Base-by-base conservation (phyloP, 2,797 vertebrate genomes). In the Momotus momota region DNA sequence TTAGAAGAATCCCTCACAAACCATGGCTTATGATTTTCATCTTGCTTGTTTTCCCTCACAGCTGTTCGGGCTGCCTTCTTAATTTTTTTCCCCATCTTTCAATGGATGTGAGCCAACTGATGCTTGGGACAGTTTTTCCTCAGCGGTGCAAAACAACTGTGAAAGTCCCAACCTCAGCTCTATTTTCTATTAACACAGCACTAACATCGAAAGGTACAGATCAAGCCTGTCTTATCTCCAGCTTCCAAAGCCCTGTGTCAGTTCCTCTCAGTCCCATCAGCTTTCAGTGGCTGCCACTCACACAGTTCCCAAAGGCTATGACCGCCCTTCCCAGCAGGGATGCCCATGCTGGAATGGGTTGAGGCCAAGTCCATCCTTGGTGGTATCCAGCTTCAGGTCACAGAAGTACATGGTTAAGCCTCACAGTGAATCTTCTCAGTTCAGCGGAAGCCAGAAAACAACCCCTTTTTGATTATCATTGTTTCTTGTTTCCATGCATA, bases 401-500 rank as follows among this genome's bases (percentile, higher is more conserved):
- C 61, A 65, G 58, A 33, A 74, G 6, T 3, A 8, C 17, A 0
- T 4, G 14, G 7, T 4, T 38, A 14, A 84, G 5, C 16, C 49
- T 43, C 23, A 7, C 2, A 40, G 18, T 25, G 66, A 54, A 16
- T 46, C 38, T 46, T 29, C 33, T 35, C 49, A 26, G 62, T 33
- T 31, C 0, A 6, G 23, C 81, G 41, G 52, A 33, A 52, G 27
- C 10, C 87, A 70, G 51, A 21, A 5, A 38, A 31, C 18, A 13
- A 12, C 35, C 35, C 33, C 9, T n/a, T 27, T n/a, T 19, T 2
- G 0, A 0, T 21, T 49, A 21, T 10, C 4, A 1, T 5, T 1
- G 2, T 21, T 33, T 14, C 14, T 2, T 33, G 2, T 35, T 11
- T 29, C 18, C 40, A 12, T 8, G 61, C 0, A 0, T 0, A 7